Evolutionary conservation across 2,888 invertebrate genomes (phyloP).

Genomic region (Embidobia sp.): DNA sequence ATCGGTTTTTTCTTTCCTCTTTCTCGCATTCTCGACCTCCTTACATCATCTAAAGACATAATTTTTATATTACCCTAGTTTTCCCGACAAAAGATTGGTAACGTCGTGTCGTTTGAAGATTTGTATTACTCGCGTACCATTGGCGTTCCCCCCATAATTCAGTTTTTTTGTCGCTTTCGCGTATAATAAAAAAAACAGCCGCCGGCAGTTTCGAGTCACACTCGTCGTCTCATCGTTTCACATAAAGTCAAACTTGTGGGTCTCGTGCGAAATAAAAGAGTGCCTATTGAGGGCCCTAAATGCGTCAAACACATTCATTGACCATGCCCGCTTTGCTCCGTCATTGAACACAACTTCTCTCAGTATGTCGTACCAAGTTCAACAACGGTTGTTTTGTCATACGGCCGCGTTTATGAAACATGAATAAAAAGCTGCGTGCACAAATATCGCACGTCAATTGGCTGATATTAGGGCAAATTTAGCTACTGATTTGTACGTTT

Average conservation of each 20-base stretch:
- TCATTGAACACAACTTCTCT: slow-evolving; percentile 44
- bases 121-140: slow-evolving; percentile 11
- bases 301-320: slow-evolving; percentile 66
- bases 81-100: no score
- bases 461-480: no score
- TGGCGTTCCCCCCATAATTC: slow-evolving; percentile 8
- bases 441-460: no score
- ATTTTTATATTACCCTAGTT: no score
- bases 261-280: slow-evolving; percentile 69
- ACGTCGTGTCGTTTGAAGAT: no score
- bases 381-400: slow-evolving; percentile 35
- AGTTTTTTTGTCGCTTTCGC: slow-evolving; percentile 14
- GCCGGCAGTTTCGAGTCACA: slow-evolving; percentile 42
- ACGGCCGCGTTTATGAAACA: slow-evolving; percentile 16
- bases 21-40: no score
- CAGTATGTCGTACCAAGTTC: slow-evolving; percentile 31
- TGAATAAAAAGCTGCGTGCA: slow-evolving; percentile 43
- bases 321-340: slow-evolving; percentile 54
- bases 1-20: no score
- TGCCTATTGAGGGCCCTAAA: slow-evolving; percentile 64
- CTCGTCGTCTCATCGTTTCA: slow-evolving; percentile 52
- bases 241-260: slow-evolving; percentile 66
- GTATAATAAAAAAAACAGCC: slow-evolving; percentile 25
- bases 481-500: no score
- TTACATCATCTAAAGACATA: no score